A percentile compares a stretch with the other conserved stretches of the same genome.
These are phyloP conservation scores for Chamaedrilus cognettii DNA, from an alignment of 2,888 invertebrate species.

Conservation along the genomic window DNA sequence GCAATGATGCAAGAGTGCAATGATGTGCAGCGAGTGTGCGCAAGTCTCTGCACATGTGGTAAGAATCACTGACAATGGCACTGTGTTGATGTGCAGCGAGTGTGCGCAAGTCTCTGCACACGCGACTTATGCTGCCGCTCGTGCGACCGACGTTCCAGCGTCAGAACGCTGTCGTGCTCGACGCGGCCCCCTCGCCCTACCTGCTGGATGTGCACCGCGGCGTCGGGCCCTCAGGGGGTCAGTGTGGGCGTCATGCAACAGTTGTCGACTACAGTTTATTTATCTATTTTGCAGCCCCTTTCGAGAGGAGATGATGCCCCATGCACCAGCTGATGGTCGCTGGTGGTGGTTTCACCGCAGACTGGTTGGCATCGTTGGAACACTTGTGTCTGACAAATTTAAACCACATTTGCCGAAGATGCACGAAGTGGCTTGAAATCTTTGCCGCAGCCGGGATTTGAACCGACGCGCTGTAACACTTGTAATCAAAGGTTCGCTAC, in stretches of 20 bases:
- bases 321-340: no score
- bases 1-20: no score
- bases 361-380: no score
- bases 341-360: no score
- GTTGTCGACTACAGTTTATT: background rate
- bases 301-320: no score
- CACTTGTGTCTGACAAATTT: no score
- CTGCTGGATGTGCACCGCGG: conserved; percentile 77
- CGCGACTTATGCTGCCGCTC: conserved; percentile 70
- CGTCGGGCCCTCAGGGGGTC: conserved; percentile 60
- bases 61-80: background rate
- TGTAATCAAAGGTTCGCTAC: no score
- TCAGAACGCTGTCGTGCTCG: conserved; percentile 65
- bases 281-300: background rate
- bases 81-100: conserved; percentile 62
- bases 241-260: no score
- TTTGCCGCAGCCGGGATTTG: no score
- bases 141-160: conserved; percentile 76
- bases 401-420: no score
- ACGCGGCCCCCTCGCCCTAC: conserved; percentile 58
- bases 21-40: conserved; percentile 67
- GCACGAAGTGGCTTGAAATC: no score
- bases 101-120: conserved; percentile 72
- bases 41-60: conserved; percentile 71
- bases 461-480: no score